Evolutionary conservation across 2,797 vertebrate genomes (phyloP), one percentile per base, ranked within the genome.

Genomic region (Falco concolor): DNA sequence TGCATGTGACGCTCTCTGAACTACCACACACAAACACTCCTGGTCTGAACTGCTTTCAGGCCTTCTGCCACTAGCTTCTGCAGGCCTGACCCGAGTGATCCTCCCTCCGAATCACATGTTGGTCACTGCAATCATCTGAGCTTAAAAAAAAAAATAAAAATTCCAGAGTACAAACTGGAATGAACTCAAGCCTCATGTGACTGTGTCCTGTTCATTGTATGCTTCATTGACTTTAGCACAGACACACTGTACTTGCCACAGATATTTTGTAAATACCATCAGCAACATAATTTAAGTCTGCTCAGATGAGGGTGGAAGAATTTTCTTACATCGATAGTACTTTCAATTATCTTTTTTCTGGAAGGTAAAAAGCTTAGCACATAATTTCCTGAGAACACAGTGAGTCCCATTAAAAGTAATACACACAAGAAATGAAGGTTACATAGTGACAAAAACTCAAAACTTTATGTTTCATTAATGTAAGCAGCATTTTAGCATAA

Each of bases 211-310:
- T 92, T 96, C 95, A 95, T 57, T 95, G 89, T 87, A 97, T 68
- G 97, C 96, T 97, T 95, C 97, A 97, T 91, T 97, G 96, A 77
- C 91, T 96, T 96, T 59, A 97, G 90, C 91, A 95, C 82, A 97
- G 96, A 97, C 97, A 97, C 88, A 91, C 74, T 96, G 97, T 97
- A 96, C 97, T 96, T 75, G 90, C 94, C 83, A 92, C 79, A 95
- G 93, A 97, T 97, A 96, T 97, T 97, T 97, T 95, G 96, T 97
- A 97, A 97, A 97, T 97, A 97, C 94, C 68, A 92, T 82, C 95
- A 96, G 88, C 74, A 97, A 86, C 82, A 79, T 89, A 91, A 78
- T 82, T 93, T 70, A 81, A 84, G 70, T 75, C 65, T 74, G 74
- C 28, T 84, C 59, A 87, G 73, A 95, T 75, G 70, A 83, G 56